These are phyloP conservation scores for Corydoras maculifer DNA, from an alignment of 2,113 vertebrate species.

Conservation along the genomic window DNA sequence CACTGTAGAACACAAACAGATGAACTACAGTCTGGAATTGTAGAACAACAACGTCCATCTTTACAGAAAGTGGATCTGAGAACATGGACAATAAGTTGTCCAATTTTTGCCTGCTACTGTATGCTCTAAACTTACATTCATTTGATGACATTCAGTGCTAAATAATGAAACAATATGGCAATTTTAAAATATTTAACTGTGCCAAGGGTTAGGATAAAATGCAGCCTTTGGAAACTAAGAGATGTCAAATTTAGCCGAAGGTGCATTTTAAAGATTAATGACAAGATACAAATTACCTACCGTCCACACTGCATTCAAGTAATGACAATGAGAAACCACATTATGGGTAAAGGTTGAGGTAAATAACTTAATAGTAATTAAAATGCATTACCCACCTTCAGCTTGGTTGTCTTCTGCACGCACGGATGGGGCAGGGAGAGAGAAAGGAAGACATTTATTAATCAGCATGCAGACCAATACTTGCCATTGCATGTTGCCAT, in stretches of 20 bases:
- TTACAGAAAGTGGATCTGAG: too few species aligned
- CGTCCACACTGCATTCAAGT: not conserved
- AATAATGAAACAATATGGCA: not conserved
- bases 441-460: conserved; percentile 99
- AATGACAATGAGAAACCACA: conserved; percentile 17
- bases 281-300: conserved; percentile 27
- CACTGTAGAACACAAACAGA: too few species aligned
- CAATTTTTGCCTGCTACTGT: too few species aligned
- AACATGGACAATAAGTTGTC: too few species aligned
- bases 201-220: not conserved
- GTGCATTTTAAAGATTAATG: not conserved
- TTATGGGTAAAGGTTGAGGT: conserved; percentile 15
- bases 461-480: conserved; percentile 97
- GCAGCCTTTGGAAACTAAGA: not conserved
- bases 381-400: conserved; percentile 89
- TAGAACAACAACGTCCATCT: too few species aligned
- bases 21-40: too few species aligned
- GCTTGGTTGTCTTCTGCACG: conserved; percentile 95
- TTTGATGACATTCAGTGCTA: not conserved
- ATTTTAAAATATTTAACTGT: not conserved
- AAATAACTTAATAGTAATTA: conserved; percentile 11
- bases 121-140: not conserved
- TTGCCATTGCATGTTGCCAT: conserved; percentile 94
- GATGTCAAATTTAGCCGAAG: not conserved
- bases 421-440: conserved; percentile 89